phyloP scores from a whole-genome alignment of 2,888 invertebrate genomes.

The Ophion obscuratus region DNA sequence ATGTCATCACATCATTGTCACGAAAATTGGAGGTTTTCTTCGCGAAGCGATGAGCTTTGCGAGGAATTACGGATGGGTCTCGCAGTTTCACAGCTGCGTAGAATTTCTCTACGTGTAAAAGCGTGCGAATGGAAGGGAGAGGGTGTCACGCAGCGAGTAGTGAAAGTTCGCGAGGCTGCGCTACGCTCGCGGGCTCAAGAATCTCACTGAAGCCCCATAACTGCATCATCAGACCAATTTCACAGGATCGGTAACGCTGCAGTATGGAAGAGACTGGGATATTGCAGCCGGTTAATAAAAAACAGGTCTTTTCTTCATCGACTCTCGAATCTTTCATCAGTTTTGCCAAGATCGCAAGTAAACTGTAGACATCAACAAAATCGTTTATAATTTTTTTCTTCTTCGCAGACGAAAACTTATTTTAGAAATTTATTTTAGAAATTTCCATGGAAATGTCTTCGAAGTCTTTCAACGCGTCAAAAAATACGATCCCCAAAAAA shows the following conservation, averaged over 20 bases:
- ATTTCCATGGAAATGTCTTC: too few species aligned
- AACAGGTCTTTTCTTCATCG: constrained; percentile 17
- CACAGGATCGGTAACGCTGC: constrained; percentile 25
- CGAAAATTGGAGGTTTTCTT: not conserved
- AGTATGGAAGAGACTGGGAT: not conserved
- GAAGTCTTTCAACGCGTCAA: too few species aligned
- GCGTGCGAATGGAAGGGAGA: constrained; percentile 44
- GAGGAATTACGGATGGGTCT: constrained; percentile 40
- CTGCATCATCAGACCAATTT: constrained; percentile 32
- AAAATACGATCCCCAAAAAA: too few species aligned
- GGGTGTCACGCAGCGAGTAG: constrained; percentile 74
- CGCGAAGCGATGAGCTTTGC: constrained; percentile 20
- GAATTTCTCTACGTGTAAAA: constrained; percentile 72
- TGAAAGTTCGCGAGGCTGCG: constrained; percentile 74
- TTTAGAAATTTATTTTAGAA: too few species aligned
- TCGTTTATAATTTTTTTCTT: too few species aligned
- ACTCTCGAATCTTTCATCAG: not conserved
- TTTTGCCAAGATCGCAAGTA: constrained; percentile 2
- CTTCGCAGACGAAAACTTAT: too few species aligned
- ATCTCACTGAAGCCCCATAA: constrained; percentile 50
- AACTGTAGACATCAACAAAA: too few species aligned
- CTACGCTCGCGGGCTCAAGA: constrained; percentile 45
- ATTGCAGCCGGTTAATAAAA: constrained; percentile 21
- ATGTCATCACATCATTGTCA: too few species aligned
- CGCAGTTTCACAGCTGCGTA: constrained; percentile 62